A percentile compares a stretch with the other conserved stretches of the same genome.
Evolutionary conservation across 2,797 vertebrate species (phyloP).

Genomic region (Vireo griseus): DNA sequence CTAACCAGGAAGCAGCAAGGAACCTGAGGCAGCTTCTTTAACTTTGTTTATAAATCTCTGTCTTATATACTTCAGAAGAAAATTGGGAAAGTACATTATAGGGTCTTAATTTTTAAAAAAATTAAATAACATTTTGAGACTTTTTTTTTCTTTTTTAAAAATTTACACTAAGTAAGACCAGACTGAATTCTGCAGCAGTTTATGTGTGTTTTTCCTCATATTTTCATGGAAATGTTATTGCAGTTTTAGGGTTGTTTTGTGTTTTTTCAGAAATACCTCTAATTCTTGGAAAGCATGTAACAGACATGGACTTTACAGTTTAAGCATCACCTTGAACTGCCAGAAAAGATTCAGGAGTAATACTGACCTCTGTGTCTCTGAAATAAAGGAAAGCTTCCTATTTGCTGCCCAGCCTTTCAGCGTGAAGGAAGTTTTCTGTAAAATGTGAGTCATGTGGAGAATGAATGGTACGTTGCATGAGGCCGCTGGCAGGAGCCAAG

Average conservation of each 20-base stretch:
- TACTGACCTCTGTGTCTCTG: not conserved
- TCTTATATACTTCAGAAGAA: not conserved
- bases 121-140: not conserved
- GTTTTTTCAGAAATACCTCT: not conserved
- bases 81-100: not conserved
- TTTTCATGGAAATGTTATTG: not conserved
- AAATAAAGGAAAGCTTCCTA: constrained; percentile 10
- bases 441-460: not conserved
- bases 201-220: not conserved
- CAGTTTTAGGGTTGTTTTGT: not conserved
- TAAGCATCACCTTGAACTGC: not conserved
- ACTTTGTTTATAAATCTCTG: not conserved
- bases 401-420: not conserved
- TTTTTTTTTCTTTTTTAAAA: not conserved
- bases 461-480: not conserved
- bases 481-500: not conserved
- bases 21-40: not conserved
- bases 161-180: not conserved
- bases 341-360: not conserved
- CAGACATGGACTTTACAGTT: not conserved
- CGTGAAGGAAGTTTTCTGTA: not conserved
- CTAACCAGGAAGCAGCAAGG: not conserved
- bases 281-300: not conserved
- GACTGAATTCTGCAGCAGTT: not conserved
- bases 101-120: not conserved